phyloP scores from a whole-genome alignment of 2,888 invertebrate genomes.

The Shargacucullia verbasci region DNA sequence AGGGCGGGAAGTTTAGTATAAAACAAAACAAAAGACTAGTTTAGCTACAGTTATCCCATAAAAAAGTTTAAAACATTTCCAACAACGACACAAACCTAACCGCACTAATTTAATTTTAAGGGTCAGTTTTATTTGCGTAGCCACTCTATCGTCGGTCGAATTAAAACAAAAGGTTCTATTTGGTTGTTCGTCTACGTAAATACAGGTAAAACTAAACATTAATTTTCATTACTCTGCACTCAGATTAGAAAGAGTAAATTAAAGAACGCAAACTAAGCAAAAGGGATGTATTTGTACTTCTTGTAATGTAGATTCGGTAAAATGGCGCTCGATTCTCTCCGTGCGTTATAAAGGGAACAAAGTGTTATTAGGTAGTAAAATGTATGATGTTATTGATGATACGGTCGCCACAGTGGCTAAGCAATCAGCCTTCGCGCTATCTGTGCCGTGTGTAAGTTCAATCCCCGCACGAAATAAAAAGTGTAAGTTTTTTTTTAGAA shows the following conservation, averaged over 20 bases:
- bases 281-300: conserved; percentile 19
- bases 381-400: no score
- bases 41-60: neutral
- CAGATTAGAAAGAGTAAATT: conserved; percentile 19
- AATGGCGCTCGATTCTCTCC: conserved; percentile 3
- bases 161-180: conserved; percentile 15
- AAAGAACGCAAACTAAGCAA: conserved; percentile 15
- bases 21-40: neutral
- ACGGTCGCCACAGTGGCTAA: no score
- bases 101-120: conserved; percentile 18
- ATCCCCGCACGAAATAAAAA: no score
- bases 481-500: no score
- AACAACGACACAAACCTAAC: conserved; percentile 1
- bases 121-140: conserved; percentile 26
- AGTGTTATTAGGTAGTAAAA: no score
- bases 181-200: conserved; percentile 16
- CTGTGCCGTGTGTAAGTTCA: no score
- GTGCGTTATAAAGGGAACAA: neutral
- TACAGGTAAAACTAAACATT: conserved; percentile 21
- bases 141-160: conserved; percentile 11
- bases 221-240: conserved; percentile 15
- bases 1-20: neutral
- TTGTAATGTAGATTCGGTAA: conserved; percentile 5
- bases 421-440: no score
- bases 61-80: neutral